A percentile compares a stretch with the other conserved stretches of the same genome.
phyloP scores from a whole-genome alignment of 2,113 vertebrate species.

The Halcyon senegalensis region DNA sequence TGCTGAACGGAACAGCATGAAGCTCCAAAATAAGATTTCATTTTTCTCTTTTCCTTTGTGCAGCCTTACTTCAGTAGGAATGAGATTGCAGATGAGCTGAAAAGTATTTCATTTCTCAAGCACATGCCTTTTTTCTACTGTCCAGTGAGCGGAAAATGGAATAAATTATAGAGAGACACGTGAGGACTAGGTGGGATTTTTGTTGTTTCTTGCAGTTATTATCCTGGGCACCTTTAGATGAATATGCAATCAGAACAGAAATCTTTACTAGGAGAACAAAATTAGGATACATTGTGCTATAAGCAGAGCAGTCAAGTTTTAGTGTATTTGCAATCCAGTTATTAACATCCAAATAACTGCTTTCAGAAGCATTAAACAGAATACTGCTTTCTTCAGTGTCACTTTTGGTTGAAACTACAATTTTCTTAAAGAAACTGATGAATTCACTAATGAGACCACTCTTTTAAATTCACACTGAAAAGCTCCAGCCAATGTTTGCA shows the following conservation, averaged over 20 bases:
- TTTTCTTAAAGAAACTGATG: not conserved
- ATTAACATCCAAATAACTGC: conserved; percentile 38
- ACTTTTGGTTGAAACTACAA: conserved; percentile 38
- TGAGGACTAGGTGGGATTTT: not conserved
- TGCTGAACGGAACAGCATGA: not conserved
- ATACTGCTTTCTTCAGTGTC: not conserved
- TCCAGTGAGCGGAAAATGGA: conserved; percentile 2
- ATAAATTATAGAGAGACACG: not conserved
- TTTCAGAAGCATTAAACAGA: conserved; percentile 33
- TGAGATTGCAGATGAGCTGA: not conserved
- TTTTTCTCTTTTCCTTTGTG: not conserved
- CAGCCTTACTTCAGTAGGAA: not conserved
- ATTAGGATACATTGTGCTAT: conserved; percentile 28
- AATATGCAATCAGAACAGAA: conserved; percentile 32
- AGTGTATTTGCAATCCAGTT: not conserved
- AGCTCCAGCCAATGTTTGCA: not conserved
- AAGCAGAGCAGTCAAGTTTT: conserved; percentile 3
- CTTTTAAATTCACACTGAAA: not conserved
- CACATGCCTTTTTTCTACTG: not conserved
- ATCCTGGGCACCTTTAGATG: not conserved
- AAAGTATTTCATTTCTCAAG: not conserved
- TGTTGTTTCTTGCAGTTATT: conserved; percentile 16
- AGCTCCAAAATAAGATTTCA: not conserved
- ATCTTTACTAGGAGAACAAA: not conserved
- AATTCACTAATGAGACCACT: not conserved